Evolutionary conservation across 2,797 vertebrate genomes (phyloP), one percentile per base, ranked within the genome.

Genomic region (Sebastes cheni): DNA sequence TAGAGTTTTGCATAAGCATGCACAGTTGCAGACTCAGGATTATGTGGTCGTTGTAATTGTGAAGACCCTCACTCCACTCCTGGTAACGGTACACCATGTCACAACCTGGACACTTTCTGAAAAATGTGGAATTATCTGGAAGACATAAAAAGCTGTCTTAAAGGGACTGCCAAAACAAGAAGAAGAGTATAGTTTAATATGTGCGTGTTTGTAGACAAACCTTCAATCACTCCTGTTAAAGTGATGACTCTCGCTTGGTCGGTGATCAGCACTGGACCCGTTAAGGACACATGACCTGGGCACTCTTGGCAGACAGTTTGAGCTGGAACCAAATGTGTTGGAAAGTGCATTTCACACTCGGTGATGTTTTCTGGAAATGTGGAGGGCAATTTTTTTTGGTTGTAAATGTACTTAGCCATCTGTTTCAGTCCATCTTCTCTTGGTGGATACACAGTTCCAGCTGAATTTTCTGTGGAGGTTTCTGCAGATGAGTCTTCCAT

Each of bases 11-110:
- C 25, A 80, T 72, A 8, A 69, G 66, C 32, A 27, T 22, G 72
- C 78, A 80, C 1, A 75, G 46, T 0, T 69, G 62, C 58, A 74
- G 58, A 56, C 71, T 80, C 20, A 80, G 78, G 65, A 80, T 69
- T 18, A 56, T n/a, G 46, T 74, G 58, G 14, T 60, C 42, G 27
- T 80, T 75, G 78, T 68, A 80, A 20, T 80, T 74, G 78, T 80
- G 71, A 12, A 80, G 71, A n/a, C 56, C 78, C 0, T 69, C 71
- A 2, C 23, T 74, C 78, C 78, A 75, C 27, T 80, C 65, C 56
- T 69, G 71, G 71, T 80, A 80, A 42, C 60, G 46, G 56, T 80
- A 80, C 23, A 80, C 25, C 42, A 75, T 25, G 30, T 69, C 71
- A 80, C 67, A 80, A 1, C 9, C n/a, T 12, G 71, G 78, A 75